Base-by-base conservation (phyloP, 2,797 vertebrate species). In the Sebastolobus alascanus region DNA sequence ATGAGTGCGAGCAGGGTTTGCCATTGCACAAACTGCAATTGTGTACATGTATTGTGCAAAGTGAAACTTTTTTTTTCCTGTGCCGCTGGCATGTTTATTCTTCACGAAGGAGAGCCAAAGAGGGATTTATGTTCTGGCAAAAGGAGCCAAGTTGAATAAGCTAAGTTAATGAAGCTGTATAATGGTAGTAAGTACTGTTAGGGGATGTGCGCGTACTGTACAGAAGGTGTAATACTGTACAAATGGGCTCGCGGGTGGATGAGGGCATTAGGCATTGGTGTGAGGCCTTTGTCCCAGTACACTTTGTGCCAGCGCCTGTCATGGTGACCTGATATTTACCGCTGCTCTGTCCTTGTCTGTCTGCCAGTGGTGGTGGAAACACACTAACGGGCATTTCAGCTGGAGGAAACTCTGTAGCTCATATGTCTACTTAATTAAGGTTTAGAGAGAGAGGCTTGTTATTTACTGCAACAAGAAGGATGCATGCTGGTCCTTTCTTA, bases 201-300 rank as follows among this genome's bases (percentile, higher is more conserved):
- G 13, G 12, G 12, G 22, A 40, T 31, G 55, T 76, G 55, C 66
- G 50, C 4, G 8, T 20, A 58, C 75, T 74, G 75, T 67, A 68
- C 56, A 54, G 16, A 46, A 25, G 29, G 61, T 18, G 33, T 82
- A 50, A 40, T 59, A 60, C 75, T 29, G 80, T 71, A 54, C 38
- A 83, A 78, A 73, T 70, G 69, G 58, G 60, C 61, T 50, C 56
- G 52, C 4, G 69, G 16, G 35, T n/a, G 70, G 56, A 16, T 78
- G 84, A 68, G 65, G 58, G 60, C 63, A 59, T 54, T 71, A 76
- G 72, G 65, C 68, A 33, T 60, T 52, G 73, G 69, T 73, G 27
- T 38, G 63, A 77, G 84, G 92, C 92, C 89, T 94, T 93, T 94
- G 89, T 88, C 87, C 94, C 79, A 91, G 87, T 91, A 86, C 72